Evolutionary conservation across 2,888 invertebrate species (phyloP).

Genomic region (Sphinx pinastri): DNA sequence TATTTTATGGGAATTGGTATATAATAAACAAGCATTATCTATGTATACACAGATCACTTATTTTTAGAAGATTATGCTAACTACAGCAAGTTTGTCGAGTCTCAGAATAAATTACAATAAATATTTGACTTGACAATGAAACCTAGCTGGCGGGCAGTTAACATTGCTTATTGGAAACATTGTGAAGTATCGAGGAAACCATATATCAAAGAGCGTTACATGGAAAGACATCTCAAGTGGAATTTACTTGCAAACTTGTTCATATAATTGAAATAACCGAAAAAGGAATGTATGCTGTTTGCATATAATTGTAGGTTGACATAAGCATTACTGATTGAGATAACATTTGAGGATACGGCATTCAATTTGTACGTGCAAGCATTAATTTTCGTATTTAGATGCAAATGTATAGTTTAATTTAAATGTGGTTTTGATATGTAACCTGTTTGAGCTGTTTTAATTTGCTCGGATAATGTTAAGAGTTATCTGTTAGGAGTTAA

Average conservation of each 20-base stretch:
- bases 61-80: conserved; percentile 41
- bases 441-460: background rate
- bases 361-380: background rate
- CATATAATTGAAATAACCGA: conserved; percentile 60
- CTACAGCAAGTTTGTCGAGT: conserved; percentile 46
- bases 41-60: conserved; percentile 42
- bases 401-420: background rate
- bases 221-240: conserved; percentile 52
- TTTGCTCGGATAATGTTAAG: background rate
- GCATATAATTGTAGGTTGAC: conserved; percentile 43
- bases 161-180: conserved; percentile 39
- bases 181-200: conserved; percentile 52
- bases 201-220: conserved; percentile 55
- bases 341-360: conserved; percentile 22
- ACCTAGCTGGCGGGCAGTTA: conserved; percentile 41
- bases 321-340: conserved; percentile 32
- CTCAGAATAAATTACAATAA: conserved; percentile 62
- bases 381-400: background rate
- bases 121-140: conserved; percentile 59
- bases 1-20: conserved; percentile 50
- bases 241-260: conserved; percentile 54
- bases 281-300: conserved; percentile 50
- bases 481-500: too few relatives aligned
- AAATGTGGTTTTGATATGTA: background rate
- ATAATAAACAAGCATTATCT: conserved; percentile 50